These are phyloP conservation scores for Herpetotheres cachinnans DNA, from an alignment of 2,113 vertebrate species.

Conservation along the genomic window DNA sequence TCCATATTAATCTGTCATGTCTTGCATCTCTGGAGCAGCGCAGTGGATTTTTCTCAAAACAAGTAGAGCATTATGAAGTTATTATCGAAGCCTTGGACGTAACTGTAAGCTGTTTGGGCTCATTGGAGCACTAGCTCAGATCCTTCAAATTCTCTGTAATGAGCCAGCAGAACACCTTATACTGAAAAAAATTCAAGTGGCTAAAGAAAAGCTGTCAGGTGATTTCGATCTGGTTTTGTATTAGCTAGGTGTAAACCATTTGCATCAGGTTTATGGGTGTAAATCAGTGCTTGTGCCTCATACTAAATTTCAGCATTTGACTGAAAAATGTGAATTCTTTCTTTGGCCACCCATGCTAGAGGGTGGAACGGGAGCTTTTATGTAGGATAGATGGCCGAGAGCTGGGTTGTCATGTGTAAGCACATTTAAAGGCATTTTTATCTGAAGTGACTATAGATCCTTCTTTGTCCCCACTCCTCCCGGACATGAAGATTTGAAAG, in stretches of 20 bases:
- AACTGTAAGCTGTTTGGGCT: background rate
- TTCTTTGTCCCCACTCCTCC: background rate
- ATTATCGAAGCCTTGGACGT: background rate
- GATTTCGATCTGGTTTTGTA: background rate
- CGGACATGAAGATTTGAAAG: background rate
- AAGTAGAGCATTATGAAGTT: background rate
- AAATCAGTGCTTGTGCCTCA: background rate
- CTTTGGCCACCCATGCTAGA: background rate
- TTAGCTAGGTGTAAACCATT: background rate
- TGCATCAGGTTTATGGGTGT: background rate
- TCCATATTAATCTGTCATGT: background rate
- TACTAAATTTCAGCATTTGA: background rate
- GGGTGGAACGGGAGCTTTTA: background rate
- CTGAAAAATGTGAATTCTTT: background rate
- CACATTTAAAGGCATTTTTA: background rate
- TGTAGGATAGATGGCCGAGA: background rate
- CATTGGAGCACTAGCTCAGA: background rate
- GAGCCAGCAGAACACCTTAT: background rate
- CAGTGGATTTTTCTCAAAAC: background rate
- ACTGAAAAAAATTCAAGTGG: background rate
- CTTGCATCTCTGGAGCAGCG: background rate
- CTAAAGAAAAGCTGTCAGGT: background rate
- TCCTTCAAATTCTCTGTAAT: background rate
- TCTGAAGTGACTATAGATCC: background rate
- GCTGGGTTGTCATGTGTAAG: background rate